These are phyloP conservation scores for Austrofundulus limnaeus DNA, from an alignment of 2,113 vertebrate species.

Conservation along the genomic window DNA sequence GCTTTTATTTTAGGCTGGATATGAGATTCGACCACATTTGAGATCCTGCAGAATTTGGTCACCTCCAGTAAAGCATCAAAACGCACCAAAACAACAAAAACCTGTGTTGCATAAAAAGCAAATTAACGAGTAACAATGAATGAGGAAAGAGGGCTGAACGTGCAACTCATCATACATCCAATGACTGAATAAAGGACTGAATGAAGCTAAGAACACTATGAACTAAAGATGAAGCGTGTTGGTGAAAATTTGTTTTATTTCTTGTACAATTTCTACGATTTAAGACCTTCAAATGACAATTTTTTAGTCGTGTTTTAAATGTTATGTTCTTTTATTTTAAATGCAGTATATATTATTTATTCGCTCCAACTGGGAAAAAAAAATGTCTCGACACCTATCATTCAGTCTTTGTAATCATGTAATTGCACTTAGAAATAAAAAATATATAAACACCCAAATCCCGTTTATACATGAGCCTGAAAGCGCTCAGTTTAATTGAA, in stretches of 20 bases:
- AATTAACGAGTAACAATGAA: constrained; percentile 45
- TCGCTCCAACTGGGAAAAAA: constrained; percentile 56
- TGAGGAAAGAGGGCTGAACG: constrained; percentile 23
- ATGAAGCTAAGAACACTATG: constrained; percentile 41
- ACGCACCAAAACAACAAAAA: constrained; percentile 47
- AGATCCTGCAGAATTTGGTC: constrained; percentile 54
- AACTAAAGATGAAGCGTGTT: constrained; percentile 38
- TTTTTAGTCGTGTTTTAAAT: constrained; percentile 36
- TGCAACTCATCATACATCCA: constrained; percentile 51
- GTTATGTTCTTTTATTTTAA: constrained; percentile 20
- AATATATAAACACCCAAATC: constrained; percentile 76
- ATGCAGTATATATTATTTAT: constrained; percentile 57
- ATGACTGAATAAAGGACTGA: constrained; percentile 43
- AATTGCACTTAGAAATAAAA: constrained; percentile 83
- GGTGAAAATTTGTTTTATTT: constrained; percentile 38
- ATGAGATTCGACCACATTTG: constrained; percentile 9
- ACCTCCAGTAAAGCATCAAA: constrained; percentile 49
- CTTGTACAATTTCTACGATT: constrained; percentile 52
- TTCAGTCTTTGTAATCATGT: constrained; percentile 73
- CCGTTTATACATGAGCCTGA: constrained; percentile 71
- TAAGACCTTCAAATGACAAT: constrained; percentile 51
- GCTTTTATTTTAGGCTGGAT: not conserved
- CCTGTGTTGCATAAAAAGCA: constrained; percentile 38
- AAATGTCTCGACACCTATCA: constrained; percentile 66
- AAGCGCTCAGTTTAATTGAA: constrained; percentile 66